Evolutionary conservation across 2,113 vertebrate genomes (phyloP), one percentile per base, ranked within the genome.

Genomic region (Thymallus thymallus): DNA sequence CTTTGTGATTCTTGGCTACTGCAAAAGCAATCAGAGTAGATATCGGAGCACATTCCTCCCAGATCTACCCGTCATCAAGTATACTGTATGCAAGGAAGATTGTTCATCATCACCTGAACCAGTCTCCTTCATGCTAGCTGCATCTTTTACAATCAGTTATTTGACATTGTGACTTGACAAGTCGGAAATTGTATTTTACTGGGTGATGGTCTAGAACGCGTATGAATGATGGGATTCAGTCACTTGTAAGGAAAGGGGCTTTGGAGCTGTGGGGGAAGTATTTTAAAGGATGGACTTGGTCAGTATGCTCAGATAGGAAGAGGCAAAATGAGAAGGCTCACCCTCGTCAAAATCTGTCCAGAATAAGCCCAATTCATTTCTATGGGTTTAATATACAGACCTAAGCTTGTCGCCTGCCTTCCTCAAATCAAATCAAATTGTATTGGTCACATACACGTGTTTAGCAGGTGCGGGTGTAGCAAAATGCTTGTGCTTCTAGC

Each of bases 211-310:
- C 70, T 76, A 56, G 77, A 68, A 60, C 83, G 82, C 74, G 84
- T 88, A 69, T 82, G 66, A 88, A 90, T 86, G 74, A 86, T 71
- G 69, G 26, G 32, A 74, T 80, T 45, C 35, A 55, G 65, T 71
- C 48, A 23, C 26, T 65, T 18, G 1, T 70, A 74, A 73, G 56
- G 2, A 26, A 58, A 64, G 18, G 5, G 26, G 7, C 10, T 51
- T 55, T 72, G 62, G 61, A 63, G 35, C 23, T 51, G 16, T 60
- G 56, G 2, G 20, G 1, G 18, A 18, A 51, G 56, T 60, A 10
- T 60, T 60, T 60, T 60, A 22, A 22, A 60, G 56, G 56, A n/a
- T 22, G 2, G 20, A 60, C 5, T n/a, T 16, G 56, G 56, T 6
- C 20, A 60, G 18, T 10, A 60, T 60, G 35, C 35, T 41, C 35